Base-by-base conservation (phyloP, 2,888 invertebrate species). In the Pachycephus smyrnensis region DNA sequence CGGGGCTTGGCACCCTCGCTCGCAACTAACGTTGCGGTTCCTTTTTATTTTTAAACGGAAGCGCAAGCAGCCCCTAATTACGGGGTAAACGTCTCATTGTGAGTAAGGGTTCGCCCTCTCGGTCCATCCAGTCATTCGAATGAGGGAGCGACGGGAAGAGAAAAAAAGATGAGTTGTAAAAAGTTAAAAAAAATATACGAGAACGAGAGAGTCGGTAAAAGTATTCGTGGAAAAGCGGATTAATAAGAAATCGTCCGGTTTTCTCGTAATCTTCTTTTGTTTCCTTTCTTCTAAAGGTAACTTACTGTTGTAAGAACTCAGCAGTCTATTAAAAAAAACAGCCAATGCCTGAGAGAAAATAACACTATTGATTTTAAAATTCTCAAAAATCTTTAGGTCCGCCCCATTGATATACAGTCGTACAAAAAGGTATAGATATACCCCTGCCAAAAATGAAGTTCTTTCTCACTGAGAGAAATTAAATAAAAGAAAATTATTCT, bases 51-150 rank as follows among this genome's bases (percentile, higher is more conserved):
- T 78, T 35, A 73, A 78, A 35, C 76, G 73, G 68, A 55, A 78
- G 71, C 78, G 75, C 77, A 75, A 77, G 75, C 77, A 69, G 78
- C 75, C 73, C 78, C 78, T 78, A 78, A 76, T 78, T 78, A 73
- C 32, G 73, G 78, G 76, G 78, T 76, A 68, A 73, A 76, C 71
- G 76, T 76, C 68, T 55, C 78, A 75, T 76, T 76, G 78, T 76
- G 33, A 36, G 33, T 33, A 30, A 37, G 37, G 74, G 37, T 37
- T 36, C 33, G 15, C 33, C 74, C 30, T 36, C 74, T 74, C 74
- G 32, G 31, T 36, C 35, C 74, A 30, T 36, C 74, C 33, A 30
- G 74, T 3, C 36, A 15, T 23, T 55, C 55, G 23, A 55, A 55
- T 55, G 55, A 55, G 75, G 71, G 71, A 69, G 36, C 37, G 75